Evolutionary conservation across 2,797 vertebrate species (phyloP).

Genomic region (Aulostomus chinensis): DNA sequence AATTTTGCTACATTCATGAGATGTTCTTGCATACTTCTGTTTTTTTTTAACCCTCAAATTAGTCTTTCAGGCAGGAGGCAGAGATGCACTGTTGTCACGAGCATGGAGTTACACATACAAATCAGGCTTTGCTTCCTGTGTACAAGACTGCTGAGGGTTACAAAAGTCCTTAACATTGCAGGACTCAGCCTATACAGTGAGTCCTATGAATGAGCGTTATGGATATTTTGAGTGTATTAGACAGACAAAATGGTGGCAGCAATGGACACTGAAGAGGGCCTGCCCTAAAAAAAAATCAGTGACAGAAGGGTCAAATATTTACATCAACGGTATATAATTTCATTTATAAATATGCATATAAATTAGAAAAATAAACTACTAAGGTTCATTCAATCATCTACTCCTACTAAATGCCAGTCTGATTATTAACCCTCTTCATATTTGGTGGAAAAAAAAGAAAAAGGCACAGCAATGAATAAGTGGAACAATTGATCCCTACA

Average conservation of each 20-base stretch:
- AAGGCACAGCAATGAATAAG: conserved; percentile 75
- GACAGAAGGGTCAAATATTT: conserved; percentile 78
- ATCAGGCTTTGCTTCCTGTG: no score
- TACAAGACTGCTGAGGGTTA: no score
- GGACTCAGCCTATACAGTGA: no score
- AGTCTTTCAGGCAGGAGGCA: no score
- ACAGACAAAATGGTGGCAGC: conserved; percentile 55
- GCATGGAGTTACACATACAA: no score
- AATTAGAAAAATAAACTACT: conserved; percentile 81
- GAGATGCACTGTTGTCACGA: no score
- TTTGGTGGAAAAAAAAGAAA: conserved; percentile 72
- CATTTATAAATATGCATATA: conserved; percentile 95
- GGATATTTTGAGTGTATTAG: background rate
- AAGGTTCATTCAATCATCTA: conserved; percentile 75
- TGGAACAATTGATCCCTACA: conserved; percentile 63
- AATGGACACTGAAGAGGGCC: conserved; percentile 77
- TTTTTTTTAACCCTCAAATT: no score
- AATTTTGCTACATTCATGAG: no score
- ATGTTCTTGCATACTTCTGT: no score
- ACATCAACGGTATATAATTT: conserved; percentile 86
- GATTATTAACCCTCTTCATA: conserved; percentile 73
- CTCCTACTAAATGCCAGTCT: conserved; percentile 70
- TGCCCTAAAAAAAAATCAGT: conserved; percentile 77
- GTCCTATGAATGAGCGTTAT: conserved; percentile 31
- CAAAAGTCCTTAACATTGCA: no score